Percentiles rank a stretch among this genome's conserved stretches.
phyloP scores from a whole-genome alignment of 1,140 invertebrate genomes.

The Mactra quadrangularis region DNA sequence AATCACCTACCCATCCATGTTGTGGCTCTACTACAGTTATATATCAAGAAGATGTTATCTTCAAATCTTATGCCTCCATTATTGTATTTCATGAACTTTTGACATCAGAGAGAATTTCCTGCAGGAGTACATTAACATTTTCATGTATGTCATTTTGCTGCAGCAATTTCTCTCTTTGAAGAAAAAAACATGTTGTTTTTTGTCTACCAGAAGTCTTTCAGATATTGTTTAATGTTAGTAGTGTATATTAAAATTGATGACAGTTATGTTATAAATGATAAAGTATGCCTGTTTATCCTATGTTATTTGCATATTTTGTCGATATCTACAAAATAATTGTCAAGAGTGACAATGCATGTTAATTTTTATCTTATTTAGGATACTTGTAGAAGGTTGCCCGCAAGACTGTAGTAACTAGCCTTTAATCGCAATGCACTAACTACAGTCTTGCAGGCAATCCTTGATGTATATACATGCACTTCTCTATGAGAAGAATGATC shows the following conservation, averaged over 20 bases:
- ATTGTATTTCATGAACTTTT: too few species aligned
- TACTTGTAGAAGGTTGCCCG: neutral
- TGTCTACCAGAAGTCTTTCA: conserved; percentile 35
- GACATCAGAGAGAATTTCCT: too few species aligned
- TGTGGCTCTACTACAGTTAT: too few species aligned
- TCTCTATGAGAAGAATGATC: too few species aligned
- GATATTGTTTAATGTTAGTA: conserved; percentile 2
- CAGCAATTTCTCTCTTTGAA: neutral
- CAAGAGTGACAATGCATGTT: neutral
- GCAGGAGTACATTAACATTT: too few species aligned
- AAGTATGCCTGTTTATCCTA: neutral
- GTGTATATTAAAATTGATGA: neutral
- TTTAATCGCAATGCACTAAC: too few species aligned
- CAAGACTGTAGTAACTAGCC: too few species aligned
- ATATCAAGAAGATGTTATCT: too few species aligned
- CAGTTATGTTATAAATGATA: neutral
- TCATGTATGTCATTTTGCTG: too few species aligned
- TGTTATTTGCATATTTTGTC: neutral
- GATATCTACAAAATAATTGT: neutral
- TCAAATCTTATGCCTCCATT: too few species aligned
- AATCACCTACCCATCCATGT: neutral
- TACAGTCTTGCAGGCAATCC: too few species aligned
- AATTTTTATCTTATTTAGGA: neutral
- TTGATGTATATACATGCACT: too few species aligned
- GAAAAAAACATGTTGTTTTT: neutral